Evolutionary conservation across 1,140 invertebrate genomes (phyloP), one percentile per base, ranked within the genome.

Genomic region (Drosophila gunungcola): DNA sequence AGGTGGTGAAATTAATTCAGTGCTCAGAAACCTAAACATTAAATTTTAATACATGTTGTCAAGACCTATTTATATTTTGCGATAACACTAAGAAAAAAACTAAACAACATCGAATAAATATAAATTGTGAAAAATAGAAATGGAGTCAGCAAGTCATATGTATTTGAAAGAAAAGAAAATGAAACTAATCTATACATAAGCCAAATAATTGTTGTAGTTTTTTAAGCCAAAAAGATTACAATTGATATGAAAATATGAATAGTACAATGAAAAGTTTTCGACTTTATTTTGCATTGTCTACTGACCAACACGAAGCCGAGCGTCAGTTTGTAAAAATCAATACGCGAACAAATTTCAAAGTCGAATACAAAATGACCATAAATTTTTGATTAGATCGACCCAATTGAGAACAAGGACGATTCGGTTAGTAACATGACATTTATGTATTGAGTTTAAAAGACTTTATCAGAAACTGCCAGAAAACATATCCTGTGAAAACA

Each of bases 321-420:
- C 16, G 43, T 27, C 32, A 12, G 4, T n/a, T 54, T 7, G 11
- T 13, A 13, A 63, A 69, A 73, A 73, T 73, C 69, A 73, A 73
- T 73, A 73, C 3, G 12, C 65, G 16, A 46, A 72, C 48, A 32
- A 46, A 72, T 73, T 73, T 73, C 60, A 78, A 78, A 61, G 60
- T 73, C 77, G 45, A 25, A 10, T 41, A 34, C 32, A 57, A 57
- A 57, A 48, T 54, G 32, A 25, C 65, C 48, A 68, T 48, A 57
- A 63, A 78, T 63, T 63, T 46, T 63, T 63, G 38, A 77, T 69
- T 76, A 45, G 41, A 69, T 62, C 52, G 16, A 42, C 21, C 10
- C 58, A 78, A 78, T 78, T 78, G 51, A 58, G 54, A 78, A 72
- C 75, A 73, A 78, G 75, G 75, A 78, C 65, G 39, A 55, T 57